phyloP scores from a whole-genome alignment of 2,797 vertebrate species.

The Chrysocyon brachyurus region DNA sequence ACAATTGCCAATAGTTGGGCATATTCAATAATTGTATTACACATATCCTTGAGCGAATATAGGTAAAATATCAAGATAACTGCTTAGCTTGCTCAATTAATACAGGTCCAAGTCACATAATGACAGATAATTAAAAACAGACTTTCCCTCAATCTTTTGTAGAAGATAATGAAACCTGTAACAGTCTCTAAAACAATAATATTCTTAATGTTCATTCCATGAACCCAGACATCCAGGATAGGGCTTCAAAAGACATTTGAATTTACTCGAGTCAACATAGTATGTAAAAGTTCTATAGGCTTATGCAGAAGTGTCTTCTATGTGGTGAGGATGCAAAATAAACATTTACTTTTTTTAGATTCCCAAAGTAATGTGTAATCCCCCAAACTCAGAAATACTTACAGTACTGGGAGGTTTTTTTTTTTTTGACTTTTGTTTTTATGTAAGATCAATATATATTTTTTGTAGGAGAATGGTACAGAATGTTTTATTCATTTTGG shows the following conservation, averaged over 20 bases:
- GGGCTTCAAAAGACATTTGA: neutral
- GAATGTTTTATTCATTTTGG: neutral
- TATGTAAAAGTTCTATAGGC: neutral
- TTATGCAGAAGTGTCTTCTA: neutral
- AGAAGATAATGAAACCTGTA: neutral
- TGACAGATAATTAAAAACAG: neutral
- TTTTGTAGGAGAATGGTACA: neutral
- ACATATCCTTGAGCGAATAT: neutral
- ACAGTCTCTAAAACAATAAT: neutral
- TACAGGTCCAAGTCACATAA: neutral
- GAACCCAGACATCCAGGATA: neutral
- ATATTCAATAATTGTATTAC: neutral
- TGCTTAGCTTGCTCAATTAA: neutral
- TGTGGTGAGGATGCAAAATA: neutral
- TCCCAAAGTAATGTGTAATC: neutral
- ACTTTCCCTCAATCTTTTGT: neutral
- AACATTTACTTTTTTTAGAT: neutral
- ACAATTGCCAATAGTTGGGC: neutral
- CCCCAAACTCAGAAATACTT: neutral
- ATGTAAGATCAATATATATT: neutral
- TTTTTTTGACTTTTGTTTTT: neutral
- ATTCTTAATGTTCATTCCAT: neutral
- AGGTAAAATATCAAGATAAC: neutral
- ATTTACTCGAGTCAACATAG: neutral
- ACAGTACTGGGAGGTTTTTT: neutral